Base-by-base conservation (phyloP, 2,113 vertebrate species). In the Procavia capensis region DNA sequence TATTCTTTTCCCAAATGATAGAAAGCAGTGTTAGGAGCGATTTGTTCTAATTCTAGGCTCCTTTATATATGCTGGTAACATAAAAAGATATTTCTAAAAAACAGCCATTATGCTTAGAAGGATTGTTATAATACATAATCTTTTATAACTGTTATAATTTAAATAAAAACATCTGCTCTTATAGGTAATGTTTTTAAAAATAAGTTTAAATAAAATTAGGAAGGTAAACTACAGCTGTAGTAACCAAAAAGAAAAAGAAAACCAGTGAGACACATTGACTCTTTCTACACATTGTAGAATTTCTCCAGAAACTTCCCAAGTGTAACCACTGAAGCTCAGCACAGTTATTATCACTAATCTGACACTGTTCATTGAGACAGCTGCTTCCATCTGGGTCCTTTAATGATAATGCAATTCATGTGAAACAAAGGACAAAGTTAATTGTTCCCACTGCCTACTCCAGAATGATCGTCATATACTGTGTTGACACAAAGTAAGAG, bases 161-260 rank as follows among this genome's bases (percentile, higher is more conserved):
- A 93, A 96, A 88, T 76, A 29, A 57, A 83, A 94, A 68, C 25
- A 89, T 64, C 41, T 97, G 31, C 36, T 93, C 0, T 70, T 68
- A 89, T 76, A 78, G 75, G 50, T 61, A 84, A 61, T 88, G 11
- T 91, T 91, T 96, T 4, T 72, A 59, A 43, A 85, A 54, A 83
- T 43, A 85, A 54, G 83, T 79, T 78, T 20, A 95, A 83, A 91
- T 94, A 90, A 94, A 87, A 85, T 47, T 88, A 92, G n/a, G 31
- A 59, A 74, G 6, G 8, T 88, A 88, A 95, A 66, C n/a, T n/a
- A n/a, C n/a, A n/a, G n/a, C n/a, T n/a, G 59, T 34, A 68, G 50
- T 82, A 14, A 86, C 8, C 34, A 45, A 76, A 31, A 41, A 59
- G 54, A 61, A 63, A 61, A 70, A 50, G 19, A 80, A 43, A 76